Percentiles rank a stretch among this genome's conserved stretches.
Conservation (phyloP, 2,888 invertebrate genomes). For the Drosophila niveifrons region DNA sequence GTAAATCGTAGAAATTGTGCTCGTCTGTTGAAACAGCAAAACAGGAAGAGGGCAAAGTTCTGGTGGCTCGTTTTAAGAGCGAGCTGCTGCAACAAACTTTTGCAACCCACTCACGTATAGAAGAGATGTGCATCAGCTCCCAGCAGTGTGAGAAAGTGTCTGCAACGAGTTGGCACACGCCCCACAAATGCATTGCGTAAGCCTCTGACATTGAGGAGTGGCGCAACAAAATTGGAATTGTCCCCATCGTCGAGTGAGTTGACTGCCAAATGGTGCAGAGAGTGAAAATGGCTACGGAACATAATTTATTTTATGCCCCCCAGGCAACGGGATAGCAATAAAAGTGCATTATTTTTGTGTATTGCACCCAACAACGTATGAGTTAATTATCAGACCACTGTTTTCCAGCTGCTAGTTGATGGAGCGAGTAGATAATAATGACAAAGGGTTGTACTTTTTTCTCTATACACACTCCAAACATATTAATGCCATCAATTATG, state of each 20-base stretch:
- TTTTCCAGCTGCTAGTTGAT: slow-evolving; percentile 15
- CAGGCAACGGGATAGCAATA: slow-evolving; percentile 1
- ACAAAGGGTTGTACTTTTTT: slow-evolving; percentile 9
- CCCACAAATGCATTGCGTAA: slow-evolving; percentile 66
- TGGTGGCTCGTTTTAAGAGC: slow-evolving; percentile 20
- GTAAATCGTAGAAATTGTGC: slow-evolving; percentile 50
- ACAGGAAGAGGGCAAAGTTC: slow-evolving; percentile 37
- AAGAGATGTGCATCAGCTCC: slow-evolving; percentile 6
- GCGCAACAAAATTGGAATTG: slow-evolving; percentile 20
- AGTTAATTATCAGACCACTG: slow-evolving; percentile 56
- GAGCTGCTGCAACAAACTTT: slow-evolving; percentile 49
- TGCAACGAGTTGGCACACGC: slow-evolving; percentile 46
- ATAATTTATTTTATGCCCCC: slow-evolving; percentile 32
- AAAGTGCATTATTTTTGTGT: slow-evolving; percentile 6
- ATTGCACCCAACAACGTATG: slow-evolving; percentile 15
- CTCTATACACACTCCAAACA: slow-evolving; percentile 12
- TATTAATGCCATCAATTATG: slow-evolving; percentile 62
- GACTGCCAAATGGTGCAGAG: slow-evolving; percentile 35
- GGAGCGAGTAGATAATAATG: slow-evolving; percentile 4
- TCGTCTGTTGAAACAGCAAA: slow-evolving; percentile 1
- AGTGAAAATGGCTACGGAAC: slow-evolving; percentile 48
- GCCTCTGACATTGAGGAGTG: slow-evolving; percentile 40
- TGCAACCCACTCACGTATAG: slow-evolving; percentile 55
- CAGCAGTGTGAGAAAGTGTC: slow-evolving; percentile 14
- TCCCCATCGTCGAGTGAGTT: slow-evolving; percentile 10